A percentile compares a stretch with the other conserved stretches of the same genome.
These are phyloP conservation scores for Propithecus coquereli DNA, from an alignment of 2,113 vertebrate species.

Conservation along the genomic window DNA sequence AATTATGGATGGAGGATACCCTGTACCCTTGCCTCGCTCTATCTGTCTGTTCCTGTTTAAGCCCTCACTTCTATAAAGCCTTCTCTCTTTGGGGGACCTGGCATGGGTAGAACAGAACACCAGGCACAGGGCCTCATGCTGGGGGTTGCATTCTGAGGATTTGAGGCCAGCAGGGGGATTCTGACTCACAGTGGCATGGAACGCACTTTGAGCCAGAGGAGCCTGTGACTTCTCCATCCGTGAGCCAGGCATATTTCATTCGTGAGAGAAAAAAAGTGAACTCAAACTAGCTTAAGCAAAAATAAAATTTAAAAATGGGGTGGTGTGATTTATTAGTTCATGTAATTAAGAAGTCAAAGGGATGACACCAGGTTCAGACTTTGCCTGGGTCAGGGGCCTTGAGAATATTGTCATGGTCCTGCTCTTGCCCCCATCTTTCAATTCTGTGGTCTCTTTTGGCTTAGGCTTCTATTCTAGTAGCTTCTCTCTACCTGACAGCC, in stretches of 20 bases:
- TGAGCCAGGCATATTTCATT: not conserved
- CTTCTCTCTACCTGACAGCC: not conserved
- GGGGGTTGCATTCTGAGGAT: not conserved
- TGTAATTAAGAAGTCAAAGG: not conserved
- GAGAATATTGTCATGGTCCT: fast-evolving
- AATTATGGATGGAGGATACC: fast-evolving
- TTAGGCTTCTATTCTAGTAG: not conserved
- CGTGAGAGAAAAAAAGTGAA: not conserved
- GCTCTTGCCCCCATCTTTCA: not conserved
- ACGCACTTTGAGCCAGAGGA: not conserved
- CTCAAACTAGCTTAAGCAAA: conserved; percentile 1
- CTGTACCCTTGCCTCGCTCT: not conserved
- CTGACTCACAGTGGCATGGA: not conserved
- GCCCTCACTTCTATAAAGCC: fast-evolving
- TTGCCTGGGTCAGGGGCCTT: not conserved
- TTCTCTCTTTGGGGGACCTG: not conserved
- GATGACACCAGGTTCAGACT: not conserved
- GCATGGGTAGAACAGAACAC: not conserved
- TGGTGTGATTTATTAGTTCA: not conserved
- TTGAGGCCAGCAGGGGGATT: not conserved
- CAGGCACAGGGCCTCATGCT: not conserved
- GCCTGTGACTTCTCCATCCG: not conserved
- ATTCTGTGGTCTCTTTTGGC: not conserved
- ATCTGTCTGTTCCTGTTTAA: not conserved
- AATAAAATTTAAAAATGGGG: not conserved